Evolutionary conservation across 2,888 invertebrate genomes (phyloP), one percentile per base, ranked within the genome.

Genomic region (Erpobdella octoculata): DNA sequence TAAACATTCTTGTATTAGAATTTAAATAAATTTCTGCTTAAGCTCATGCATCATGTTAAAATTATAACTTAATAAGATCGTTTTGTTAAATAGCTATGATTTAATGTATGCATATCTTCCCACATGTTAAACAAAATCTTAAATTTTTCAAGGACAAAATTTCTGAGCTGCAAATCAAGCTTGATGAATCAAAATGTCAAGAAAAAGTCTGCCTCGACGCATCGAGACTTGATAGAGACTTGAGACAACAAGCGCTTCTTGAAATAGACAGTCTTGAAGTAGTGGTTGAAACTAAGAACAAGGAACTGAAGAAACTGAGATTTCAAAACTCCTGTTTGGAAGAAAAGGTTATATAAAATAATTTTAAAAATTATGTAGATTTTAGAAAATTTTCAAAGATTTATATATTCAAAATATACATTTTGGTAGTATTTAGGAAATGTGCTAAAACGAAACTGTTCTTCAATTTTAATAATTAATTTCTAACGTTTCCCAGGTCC

Each of bases 401-500:
- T n/a, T n/a, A n/a, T n/a, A n/a, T n/a, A n/a, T n/a, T n/a, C n/a
- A n/a, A n/a, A n/a, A n/a, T n/a, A n/a, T n/a, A n/a, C n/a, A n/a
- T n/a, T n/a, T n/a, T n/a, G n/a, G n/a, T n/a, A n/a, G n/a, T n/a
- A n/a, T n/a, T n/a, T n/a, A n/a, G n/a, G n/a, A n/a, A n/a, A n/a
- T n/a, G n/a, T n/a, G n/a, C n/a, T n/a, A n/a, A n/a, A n/a, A n/a
- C n/a, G n/a, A n/a, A n/a, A n/a, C n/a, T n/a, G n/a, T n/a, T n/a
- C n/a, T n/a, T n/a, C n/a, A n/a, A n/a, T n/a, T n/a, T n/a, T n/a
- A n/a, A n/a, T n/a, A n/a, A n/a, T 15, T 58, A 62, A 61, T 36
- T 28, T 28, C n/a, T 28, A 67, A 41, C 8, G 36, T 33, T 12
- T 37, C 37, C 1, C 41, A 82, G 82, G 75, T 89, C 9, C 91